Conservation (phyloP, 2,888 invertebrate species). For the Eupeodes luniger region DNA sequence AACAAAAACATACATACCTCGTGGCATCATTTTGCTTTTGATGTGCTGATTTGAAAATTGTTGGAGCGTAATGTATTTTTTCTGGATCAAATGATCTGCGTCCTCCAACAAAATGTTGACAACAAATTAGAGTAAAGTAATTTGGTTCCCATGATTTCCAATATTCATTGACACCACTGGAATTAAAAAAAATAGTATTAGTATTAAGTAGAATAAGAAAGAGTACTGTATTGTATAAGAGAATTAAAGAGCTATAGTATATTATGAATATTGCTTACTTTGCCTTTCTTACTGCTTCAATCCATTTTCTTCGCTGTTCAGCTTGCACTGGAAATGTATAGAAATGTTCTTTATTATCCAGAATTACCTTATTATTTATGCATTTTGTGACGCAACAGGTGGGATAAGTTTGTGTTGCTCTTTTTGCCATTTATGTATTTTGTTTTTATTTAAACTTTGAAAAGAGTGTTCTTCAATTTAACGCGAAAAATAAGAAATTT, state of each 20-base stretch:
- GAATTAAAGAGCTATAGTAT: not conserved
- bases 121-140: not conserved
- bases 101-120: not conserved
- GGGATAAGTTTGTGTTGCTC: not conserved
- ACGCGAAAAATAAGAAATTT: not conserved
- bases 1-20: too few species aligned
- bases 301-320: not conserved
- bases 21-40: too few species aligned
- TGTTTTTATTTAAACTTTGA: not conserved
- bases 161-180: not conserved
- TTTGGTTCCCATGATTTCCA: not conserved
- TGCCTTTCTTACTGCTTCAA: not conserved
- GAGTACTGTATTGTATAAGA: too few species aligned
- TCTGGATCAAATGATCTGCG: not conserved
- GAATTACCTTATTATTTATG: not conserved
- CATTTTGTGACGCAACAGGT: conserved; percentile 13
- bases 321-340: not conserved
- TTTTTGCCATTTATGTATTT: not conserved
- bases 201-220: too few species aligned
- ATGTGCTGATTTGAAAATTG: not conserved
- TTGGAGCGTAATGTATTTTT: not conserved
- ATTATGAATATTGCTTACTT: conserved; percentile 3
- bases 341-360: not conserved
- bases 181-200: not conserved
- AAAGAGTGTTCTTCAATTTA: not conserved